Evolutionary conservation across 2,797 vertebrate species (phyloP), one percentile per base, ranked within the genome.

Genomic region (Trachops cirrhosus): DNA sequence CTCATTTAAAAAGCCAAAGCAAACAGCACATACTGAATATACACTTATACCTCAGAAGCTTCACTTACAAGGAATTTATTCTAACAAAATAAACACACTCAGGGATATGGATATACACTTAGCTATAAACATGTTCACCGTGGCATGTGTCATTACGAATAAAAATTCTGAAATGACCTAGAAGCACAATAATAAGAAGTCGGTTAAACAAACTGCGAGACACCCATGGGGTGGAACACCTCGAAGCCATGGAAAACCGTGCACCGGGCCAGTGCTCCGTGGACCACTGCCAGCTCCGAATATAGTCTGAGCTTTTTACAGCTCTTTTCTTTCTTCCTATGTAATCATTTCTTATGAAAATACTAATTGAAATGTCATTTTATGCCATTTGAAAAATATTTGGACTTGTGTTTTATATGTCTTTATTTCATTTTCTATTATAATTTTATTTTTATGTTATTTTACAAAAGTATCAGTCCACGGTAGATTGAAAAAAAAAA

Each of bases 401-500:
- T 94, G 22, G 39, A 24, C 18, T 85, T 89, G 3, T 57, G 74
- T 62, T 87, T 93, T 86, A 39, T 83, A 46, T 39, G 41, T 34
- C 12, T 82, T 93, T 44, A 62, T 86, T 68, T 95, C 12, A 84
- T 50, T 74, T 91, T 75, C 37, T 83, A 75, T 73, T 50, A 89
- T 21, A 92, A 95, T 48, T 46, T 89, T 29, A 48, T 73, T 95
- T 92, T 93, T 59, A 67, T 92, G 77, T 75, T 62, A 84, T 91
- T 93, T 89, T 82, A 86, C 24, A 78, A 85, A 92, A 79, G 21
- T 54, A 71, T 91, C 5, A 62, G 9, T 77, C 64, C 29, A 29
- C 16, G 26, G 80, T n/a, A 19, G 34, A 64, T 26, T 88, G 24
- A 0, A 57, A 57, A 19, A 12, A 4, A 48, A 59, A n/a, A 34